Conservation (phyloP, 2,888 invertebrate genomes). For the Tachina grossa region DNA sequence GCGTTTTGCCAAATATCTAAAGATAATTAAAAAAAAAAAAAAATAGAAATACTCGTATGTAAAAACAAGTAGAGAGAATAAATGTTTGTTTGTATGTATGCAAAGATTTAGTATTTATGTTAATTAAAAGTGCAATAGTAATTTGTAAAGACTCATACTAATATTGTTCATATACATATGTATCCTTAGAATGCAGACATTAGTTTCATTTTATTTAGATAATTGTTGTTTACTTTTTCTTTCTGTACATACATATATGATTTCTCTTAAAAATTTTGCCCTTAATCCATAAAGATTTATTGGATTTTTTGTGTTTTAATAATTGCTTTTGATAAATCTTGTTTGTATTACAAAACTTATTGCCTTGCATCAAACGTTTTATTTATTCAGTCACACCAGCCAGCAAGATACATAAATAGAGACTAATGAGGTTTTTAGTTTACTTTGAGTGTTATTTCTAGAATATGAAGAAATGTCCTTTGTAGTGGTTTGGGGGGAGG, state of each 20-base stretch:
- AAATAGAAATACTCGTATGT: neutral
- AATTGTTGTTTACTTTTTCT: constrained; percentile 28
- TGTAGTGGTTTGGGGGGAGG: too few relatives aligned
- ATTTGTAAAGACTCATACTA: constrained; percentile 44
- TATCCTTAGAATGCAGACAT: constrained; percentile 15
- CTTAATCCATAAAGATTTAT: constrained; percentile 58
- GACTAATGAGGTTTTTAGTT: neutral
- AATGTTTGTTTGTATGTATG: neutral
- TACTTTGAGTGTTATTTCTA: constrained; percentile 4
- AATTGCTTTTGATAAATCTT: constrained; percentile 39
- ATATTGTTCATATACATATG: neutral
- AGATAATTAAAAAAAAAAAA: neutral
- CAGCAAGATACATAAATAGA: too few relatives aligned
- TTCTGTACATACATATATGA: neutral
- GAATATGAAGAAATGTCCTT: too few relatives aligned
- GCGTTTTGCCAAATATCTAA: constrained; percentile 91
- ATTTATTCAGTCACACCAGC: neutral
- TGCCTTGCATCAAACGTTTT: neutral
- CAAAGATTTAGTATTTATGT: constrained; percentile 10
- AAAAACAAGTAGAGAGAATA: neutral
- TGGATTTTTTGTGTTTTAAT: constrained; percentile 14
- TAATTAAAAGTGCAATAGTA: constrained; percentile 64
- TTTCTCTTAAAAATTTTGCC: constrained; percentile 33
- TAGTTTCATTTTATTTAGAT: constrained; percentile 5
- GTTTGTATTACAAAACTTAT: neutral